Evolutionary conservation across 2,797 vertebrate genomes (phyloP).

Genomic region (Lepus oiostolus): DNA sequence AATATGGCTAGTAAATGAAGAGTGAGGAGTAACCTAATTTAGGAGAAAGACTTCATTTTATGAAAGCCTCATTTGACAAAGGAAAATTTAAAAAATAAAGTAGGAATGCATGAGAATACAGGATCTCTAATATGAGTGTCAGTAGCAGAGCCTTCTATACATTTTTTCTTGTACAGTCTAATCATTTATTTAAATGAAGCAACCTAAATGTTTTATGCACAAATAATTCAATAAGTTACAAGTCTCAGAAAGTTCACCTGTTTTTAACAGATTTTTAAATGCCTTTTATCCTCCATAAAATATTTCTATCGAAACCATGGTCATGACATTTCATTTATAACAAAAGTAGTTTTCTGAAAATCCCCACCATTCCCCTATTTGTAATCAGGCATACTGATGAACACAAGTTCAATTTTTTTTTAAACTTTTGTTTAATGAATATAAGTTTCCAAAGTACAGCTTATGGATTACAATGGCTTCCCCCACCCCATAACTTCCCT

Average conservation of each 20-base stretch:
- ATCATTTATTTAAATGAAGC: slow-evolving; percentile 83
- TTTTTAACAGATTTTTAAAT: slow-evolving; percentile 73
- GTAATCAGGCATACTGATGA: slow-evolving; percentile 80
- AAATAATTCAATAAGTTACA: slow-evolving; percentile 76
- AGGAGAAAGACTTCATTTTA: slow-evolving; percentile 4
- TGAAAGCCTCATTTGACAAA: not conserved
- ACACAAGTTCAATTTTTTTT: slow-evolving; percentile 68
- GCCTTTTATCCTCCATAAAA: slow-evolving; percentile 72
- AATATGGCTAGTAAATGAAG: not conserved
- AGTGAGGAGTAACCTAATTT: not conserved
- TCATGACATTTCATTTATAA: slow-evolving; percentile 79
- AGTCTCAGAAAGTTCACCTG: slow-evolving; percentile 75
- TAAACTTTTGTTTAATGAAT: too few species aligned
- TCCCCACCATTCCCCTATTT: slow-evolving; percentile 62
- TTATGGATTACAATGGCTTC: too few species aligned
- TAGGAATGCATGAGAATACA: slow-evolving; percentile 10
- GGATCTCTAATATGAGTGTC: not conserved
- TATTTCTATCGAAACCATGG: slow-evolving; percentile 61
- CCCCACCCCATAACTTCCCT: too few species aligned
- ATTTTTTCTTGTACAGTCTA: slow-evolving; percentile 71
- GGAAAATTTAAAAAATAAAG: slow-evolving; percentile 64
- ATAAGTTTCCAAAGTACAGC: too few species aligned
- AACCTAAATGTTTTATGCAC: slow-evolving; percentile 75
- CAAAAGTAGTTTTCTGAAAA: slow-evolving; percentile 78
- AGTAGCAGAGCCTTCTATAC: slow-evolving; percentile 53